Conservation (phyloP, 1,140 invertebrate species). For the Aethina tumida region DNA sequence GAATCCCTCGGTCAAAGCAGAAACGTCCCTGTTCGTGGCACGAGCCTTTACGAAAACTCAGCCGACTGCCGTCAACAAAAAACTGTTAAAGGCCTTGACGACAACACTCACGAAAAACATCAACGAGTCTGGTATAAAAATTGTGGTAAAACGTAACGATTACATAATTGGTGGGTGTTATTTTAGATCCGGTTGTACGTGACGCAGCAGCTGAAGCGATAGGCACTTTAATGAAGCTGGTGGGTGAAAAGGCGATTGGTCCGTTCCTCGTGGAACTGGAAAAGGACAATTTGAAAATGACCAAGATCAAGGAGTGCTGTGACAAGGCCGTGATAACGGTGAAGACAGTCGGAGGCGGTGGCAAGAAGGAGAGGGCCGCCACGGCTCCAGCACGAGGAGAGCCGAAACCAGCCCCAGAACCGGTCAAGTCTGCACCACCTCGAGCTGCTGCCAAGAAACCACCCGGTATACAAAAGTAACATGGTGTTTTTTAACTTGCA, state of each 20-base stretch:
- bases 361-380: slow-evolving; percentile 50
- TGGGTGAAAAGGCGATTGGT: slow-evolving; percentile 82
- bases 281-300: slow-evolving; percentile 82
- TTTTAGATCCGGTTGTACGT: slow-evolving; percentile 69
- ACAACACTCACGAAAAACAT: slow-evolving; percentile 74
- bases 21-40: slow-evolving; percentile 82
- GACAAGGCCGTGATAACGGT: slow-evolving; percentile 83
- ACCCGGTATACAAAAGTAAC: slow-evolving; percentile 7
- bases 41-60: slow-evolving; percentile 73
- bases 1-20: slow-evolving; percentile 89
- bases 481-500: not conserved
- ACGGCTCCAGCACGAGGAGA: slow-evolving; percentile 43
- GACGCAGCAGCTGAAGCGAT: slow-evolving; percentile 82
- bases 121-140: slow-evolving; percentile 62
- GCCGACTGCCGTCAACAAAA: slow-evolving; percentile 78
- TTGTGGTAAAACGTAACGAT: no score
- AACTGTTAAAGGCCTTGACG: slow-evolving; percentile 78
- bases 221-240: slow-evolving; percentile 88
- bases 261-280: slow-evolving; percentile 84
- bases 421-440: slow-evolving; percentile 36
- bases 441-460: slow-evolving; percentile 17
- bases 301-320: slow-evolving; percentile 90
- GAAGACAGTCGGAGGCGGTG: slow-evolving; percentile 47
- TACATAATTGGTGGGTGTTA: no score
- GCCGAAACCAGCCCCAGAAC: slow-evolving; percentile 43